Evolutionary conservation across 2,888 invertebrate species (phyloP), one percentile per base, ranked within the genome.

Genomic region (Aspidiotus destructor): DNA sequence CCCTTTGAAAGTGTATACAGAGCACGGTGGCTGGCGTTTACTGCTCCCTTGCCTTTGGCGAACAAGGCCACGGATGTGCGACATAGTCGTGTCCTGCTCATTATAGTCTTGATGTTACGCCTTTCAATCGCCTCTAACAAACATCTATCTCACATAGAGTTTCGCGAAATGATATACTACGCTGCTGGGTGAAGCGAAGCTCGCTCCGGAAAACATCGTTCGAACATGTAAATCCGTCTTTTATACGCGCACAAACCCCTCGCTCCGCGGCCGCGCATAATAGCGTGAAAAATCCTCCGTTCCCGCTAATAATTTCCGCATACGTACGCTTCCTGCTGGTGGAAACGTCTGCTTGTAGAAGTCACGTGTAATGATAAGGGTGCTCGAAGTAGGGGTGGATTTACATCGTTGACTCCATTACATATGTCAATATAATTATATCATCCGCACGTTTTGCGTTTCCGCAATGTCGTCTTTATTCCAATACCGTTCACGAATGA

Each of bases 341-440:
- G 67, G 67, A 67, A 67, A 67, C 67, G 60, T 55, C 54, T 67
- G 55, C 67, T 67, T 48, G 67, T 58, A 67, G 44, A 67, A 67
- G 67, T 67, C 67, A 67, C 67, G 67, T 60, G 67, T 67, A 67
- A 67, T 67, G 67, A 67, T 67, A 58, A 67, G 67, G 67, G 67
- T 67, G 57, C 67, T 67, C 48, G 67, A 60, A 42, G 41, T 60
- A 67, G 57, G 67, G 67, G 58, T 40, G 58, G 16, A 48, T 67
- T 67, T 67, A 48, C 41, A 44, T 48, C 44, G 67, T 67, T 67
- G 67, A 67, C 67, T 67, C 67, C 60, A 67, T 67, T 67, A 67
- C 67, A 67, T 67, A 67, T 67, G 67, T 67, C 67, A 67, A 67
- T 67, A 67, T 67, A 67, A 67, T 67, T 67, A 67, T 67, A 60